Evolutionary conservation across 2,888 invertebrate species (phyloP).

Genomic region (Nasonia oneida): DNA sequence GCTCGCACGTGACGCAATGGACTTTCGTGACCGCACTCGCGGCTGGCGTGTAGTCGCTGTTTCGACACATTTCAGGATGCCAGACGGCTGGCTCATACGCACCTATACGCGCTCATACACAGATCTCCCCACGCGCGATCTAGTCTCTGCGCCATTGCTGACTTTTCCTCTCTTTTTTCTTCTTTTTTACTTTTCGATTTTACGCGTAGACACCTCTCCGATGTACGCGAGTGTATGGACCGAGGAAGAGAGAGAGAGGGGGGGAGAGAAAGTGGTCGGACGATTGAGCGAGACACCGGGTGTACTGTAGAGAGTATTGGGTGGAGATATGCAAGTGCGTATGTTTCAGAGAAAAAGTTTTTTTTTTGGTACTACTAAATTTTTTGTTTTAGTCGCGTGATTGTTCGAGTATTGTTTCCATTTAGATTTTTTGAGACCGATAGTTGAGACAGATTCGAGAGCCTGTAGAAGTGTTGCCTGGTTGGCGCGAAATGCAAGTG

Average conservation of each 20-base stretch:
- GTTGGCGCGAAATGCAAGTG: too few species aligned
- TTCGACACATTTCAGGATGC: conserved; percentile 52
- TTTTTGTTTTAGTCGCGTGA: too few species aligned
- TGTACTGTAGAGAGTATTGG: neutral
- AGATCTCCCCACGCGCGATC: neutral
- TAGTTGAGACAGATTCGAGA: too few species aligned
- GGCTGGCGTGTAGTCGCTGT: neutral
- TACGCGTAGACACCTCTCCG: neutral
- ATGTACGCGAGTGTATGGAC: neutral
- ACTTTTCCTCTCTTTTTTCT: neutral
- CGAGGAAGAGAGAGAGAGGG: neutral
- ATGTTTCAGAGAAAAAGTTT: neutral
- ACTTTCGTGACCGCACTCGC: conserved; percentile 45
- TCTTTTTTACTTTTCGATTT: neutral
- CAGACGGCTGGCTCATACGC: conserved; percentile 21
- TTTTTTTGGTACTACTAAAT: too few species aligned
- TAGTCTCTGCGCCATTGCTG: neutral
- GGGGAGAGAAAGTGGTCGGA: neutral
- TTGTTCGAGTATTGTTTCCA: too few species aligned
- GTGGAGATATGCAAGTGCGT: neutral
- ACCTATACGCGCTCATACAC: neutral
- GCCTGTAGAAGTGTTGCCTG: too few species aligned
- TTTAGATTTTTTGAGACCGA: too few species aligned
- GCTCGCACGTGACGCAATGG: conserved; percentile 33
- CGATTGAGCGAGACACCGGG: neutral